Base-by-base conservation (phyloP, 2,797 vertebrate species). In the Eptatretus atami region DNA sequence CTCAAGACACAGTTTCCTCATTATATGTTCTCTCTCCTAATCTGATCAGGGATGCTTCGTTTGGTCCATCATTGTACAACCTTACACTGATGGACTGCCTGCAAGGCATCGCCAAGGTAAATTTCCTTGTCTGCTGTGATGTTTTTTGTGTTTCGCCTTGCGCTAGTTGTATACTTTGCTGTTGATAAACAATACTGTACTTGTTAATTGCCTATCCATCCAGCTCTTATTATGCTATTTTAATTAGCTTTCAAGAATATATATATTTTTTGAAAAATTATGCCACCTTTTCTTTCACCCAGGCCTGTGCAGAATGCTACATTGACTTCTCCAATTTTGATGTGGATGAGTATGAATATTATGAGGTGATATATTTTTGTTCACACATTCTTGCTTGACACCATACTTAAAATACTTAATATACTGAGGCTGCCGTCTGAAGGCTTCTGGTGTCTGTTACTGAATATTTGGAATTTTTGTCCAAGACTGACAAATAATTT, bases 311-410 rank as follows among this genome's bases (percentile, higher is more conserved):
- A 68, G 82, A 88, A 67, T 84, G 86, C 66, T 93, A 95, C 78
- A 80, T 93, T 69, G 78, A 93, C 78, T 94, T 94, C 66, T 85
- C 87, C 73, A 79, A 77, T 6, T 96, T 96, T 71, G 81, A 87
- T 66, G 82, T 84, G 73, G 82, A 85, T n/a, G 88, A 94, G 72
- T 94, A 96, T 52, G 90, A 96, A 68, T 85, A 96, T 75, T 95
- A 94, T 64, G 90, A 96, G 87, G 90, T 88, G 75, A 77, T 71
- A 73, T 70, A 12, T 53, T 15, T 53, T 54, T 65, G 70, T 64
- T 19, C 63, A 13, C 52, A n/a, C 57, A 9, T 25, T 61, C 55
- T 44, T 44, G 31, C 31, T 44, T 44, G 6, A 44, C 31, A 44
- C 31, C 6, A 44, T 1, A 44, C 31, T 8, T 44, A 4, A n/a